Evolutionary conservation across 2,888 invertebrate species (phyloP).

Genomic region (Digitonthophagus gazella): DNA sequence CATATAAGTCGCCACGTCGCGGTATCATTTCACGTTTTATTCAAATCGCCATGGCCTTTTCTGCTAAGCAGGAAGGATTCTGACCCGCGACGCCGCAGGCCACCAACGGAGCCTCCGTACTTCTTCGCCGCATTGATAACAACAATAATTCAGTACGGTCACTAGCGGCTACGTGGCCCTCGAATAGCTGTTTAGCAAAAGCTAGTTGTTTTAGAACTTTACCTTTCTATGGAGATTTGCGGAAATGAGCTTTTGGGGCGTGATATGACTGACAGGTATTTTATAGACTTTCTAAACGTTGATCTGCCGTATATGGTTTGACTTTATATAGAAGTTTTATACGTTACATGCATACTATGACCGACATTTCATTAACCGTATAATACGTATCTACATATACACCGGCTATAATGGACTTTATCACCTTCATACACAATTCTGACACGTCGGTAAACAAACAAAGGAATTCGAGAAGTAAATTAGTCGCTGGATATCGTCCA

Average conservation of each 20-base stretch:
- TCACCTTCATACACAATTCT: not conserved
- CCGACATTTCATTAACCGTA: not conserved
- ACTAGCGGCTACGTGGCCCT: too few relatives aligned
- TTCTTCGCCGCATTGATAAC: not conserved
- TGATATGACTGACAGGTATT: not conserved
- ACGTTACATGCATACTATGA: not conserved
- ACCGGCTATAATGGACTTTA: not conserved
- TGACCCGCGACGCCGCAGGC: not conserved
- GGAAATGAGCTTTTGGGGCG: not conserved
- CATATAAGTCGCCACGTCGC: slow-evolving; percentile 8
- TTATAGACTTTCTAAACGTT: not conserved
- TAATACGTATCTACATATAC: too few relatives aligned
- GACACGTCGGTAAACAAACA: not conserved
- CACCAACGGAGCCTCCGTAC: not conserved
- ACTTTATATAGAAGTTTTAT: not conserved
- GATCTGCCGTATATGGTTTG: not conserved
- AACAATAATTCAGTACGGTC: not conserved
- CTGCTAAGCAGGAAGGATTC: not conserved
- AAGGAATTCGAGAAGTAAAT: not conserved
- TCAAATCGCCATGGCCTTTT: slow-evolving; percentile 2
- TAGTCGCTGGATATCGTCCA: not conserved
- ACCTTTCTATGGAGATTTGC: not conserved
- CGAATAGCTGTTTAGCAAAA: too few relatives aligned
- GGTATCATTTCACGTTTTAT: slow-evolving; percentile 18
- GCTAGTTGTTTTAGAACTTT: not conserved